Evolutionary conservation across 2,113 vertebrate genomes (phyloP).

Genomic region (Callocephalon fimbriatum): DNA sequence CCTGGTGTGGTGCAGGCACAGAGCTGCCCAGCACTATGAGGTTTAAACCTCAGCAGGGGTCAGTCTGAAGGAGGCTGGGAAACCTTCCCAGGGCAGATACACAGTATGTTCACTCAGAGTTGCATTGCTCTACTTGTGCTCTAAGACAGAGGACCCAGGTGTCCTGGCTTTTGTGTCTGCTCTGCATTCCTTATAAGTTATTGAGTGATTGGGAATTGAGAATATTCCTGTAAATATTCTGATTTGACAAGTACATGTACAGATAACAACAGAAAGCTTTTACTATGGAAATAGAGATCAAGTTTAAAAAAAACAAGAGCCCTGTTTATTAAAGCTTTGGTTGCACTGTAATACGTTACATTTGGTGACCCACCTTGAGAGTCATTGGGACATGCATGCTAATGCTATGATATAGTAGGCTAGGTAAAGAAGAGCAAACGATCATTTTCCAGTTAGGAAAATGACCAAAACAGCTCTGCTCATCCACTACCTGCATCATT

Average conservation of each 20-base stretch:
- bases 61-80: background rate
- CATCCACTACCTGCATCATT: slow-evolving; percentile 5
- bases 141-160: background rate
- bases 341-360: background rate
- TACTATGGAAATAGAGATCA: slow-evolving; percentile 53
- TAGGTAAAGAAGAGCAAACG: background rate
- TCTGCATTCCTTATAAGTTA: slow-evolving; percentile 16
- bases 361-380: slow-evolving; percentile 20
- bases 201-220: background rate
- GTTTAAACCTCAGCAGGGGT: background rate
- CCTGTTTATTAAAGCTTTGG: slow-evolving; percentile 9
- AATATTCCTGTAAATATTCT: slow-evolving; percentile 25
- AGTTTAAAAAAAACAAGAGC: background rate
- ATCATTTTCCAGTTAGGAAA: slow-evolving; percentile 12
- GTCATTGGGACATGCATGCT: background rate
- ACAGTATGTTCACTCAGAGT: rapidly evolving
- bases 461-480: slow-evolving; percentile 18
- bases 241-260: slow-evolving; percentile 27
- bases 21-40: background rate
- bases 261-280: slow-evolving; percentile 45
- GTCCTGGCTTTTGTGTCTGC: background rate
- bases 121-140: background rate
- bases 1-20: background rate
- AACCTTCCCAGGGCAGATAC: background rate
- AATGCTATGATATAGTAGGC: background rate